A percentile compares a stretch with the other conserved stretches of the same genome.
These are phyloP conservation scores for Asobara japonica DNA, from an alignment of 1,140 invertebrate genomes.

Conservation along the genomic window DNA sequence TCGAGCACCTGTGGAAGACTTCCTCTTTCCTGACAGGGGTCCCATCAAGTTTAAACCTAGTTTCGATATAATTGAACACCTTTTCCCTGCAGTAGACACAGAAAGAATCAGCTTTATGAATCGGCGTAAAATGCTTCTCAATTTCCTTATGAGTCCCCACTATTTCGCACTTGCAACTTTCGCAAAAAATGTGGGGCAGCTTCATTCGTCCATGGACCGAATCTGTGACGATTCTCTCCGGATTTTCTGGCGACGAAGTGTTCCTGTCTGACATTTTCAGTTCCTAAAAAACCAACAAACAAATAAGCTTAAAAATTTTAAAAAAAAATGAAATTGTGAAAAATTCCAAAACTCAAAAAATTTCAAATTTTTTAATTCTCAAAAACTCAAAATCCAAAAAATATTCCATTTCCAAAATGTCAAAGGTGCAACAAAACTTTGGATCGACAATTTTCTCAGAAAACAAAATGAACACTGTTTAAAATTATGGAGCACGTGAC, in stretches of 20 bases:
- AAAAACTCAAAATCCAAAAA: neutral
- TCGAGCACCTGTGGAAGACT: constrained; percentile 53
- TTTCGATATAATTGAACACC: constrained; percentile 53
- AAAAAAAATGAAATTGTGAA: neutral
- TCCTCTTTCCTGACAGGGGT: constrained; percentile 27
- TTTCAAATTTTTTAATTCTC: too few species aligned
- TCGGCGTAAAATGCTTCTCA: constrained; percentile 53
- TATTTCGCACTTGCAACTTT: constrained; percentile 49
- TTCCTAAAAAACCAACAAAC: neutral
- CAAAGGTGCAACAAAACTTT: too few species aligned
- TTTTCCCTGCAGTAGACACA: constrained; percentile 58
- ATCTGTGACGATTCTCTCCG: constrained; percentile 51
- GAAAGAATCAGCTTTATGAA: constrained; percentile 43
- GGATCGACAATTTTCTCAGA: too few species aligned
- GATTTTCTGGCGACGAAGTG: neutral
- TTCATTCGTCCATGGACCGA: constrained; percentile 57
- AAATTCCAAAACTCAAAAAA: neutral
- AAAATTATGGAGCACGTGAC: too few species aligned
- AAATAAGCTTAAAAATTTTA: neutral
- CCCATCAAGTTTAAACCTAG: constrained; percentile 21
- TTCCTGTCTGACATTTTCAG: neutral
- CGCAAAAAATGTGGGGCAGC: constrained; percentile 45
- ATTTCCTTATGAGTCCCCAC: constrained; percentile 45
- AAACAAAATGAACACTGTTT: too few species aligned
- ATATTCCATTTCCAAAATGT: neutral